These are phyloP conservation scores for Sinohyriopsis cumingii DNA, from an alignment of 2,888 invertebrate species.

Conservation along the genomic window DNA sequence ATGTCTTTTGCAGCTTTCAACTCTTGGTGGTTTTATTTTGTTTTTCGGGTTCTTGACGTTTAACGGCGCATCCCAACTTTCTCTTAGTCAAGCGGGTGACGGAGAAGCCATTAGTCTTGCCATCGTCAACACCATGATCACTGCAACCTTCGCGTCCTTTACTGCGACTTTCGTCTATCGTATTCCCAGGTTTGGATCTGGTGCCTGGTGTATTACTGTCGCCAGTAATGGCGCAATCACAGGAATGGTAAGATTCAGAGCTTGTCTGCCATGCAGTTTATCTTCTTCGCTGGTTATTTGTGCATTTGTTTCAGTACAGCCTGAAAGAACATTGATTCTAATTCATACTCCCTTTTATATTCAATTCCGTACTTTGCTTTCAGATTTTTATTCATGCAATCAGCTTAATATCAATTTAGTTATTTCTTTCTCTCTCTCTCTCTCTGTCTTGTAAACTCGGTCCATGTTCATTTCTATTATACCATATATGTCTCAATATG, in stretches of 20 bases:
- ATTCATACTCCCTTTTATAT: no score
- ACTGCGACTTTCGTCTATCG: slow-evolving; percentile 65
- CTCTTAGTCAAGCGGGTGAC: slow-evolving; percentile 71
- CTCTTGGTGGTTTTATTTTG: slow-evolving; percentile 75
- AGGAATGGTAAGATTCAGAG: slow-evolving; percentile 67
- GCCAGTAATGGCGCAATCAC: slow-evolving; percentile 74
- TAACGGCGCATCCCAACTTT: slow-evolving; percentile 74
- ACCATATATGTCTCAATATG: no score
- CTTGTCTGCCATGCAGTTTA: neutral
- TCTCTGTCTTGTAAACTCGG: no score
- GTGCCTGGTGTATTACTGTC: slow-evolving; percentile 71
- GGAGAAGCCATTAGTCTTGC: slow-evolving; percentile 70
- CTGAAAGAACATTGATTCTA: no score
- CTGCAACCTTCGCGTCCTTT: slow-evolving; percentile 73
- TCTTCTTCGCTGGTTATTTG: neutral
- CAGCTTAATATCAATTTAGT: no score
- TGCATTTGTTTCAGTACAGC: no score
- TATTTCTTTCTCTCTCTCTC: no score
- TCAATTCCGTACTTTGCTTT: no score
- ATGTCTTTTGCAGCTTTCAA: slow-evolving; percentile 69
- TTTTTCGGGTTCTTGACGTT: slow-evolving; percentile 75
- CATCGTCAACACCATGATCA: slow-evolving; percentile 74
- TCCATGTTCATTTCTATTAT: no score
- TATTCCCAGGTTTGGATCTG: slow-evolving; percentile 14
- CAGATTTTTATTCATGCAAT: no score